Evolutionary conservation across 2,113 vertebrate species (phyloP), one percentile per base, ranked within the genome.

Genomic region (Turdus rufiventris): DNA sequence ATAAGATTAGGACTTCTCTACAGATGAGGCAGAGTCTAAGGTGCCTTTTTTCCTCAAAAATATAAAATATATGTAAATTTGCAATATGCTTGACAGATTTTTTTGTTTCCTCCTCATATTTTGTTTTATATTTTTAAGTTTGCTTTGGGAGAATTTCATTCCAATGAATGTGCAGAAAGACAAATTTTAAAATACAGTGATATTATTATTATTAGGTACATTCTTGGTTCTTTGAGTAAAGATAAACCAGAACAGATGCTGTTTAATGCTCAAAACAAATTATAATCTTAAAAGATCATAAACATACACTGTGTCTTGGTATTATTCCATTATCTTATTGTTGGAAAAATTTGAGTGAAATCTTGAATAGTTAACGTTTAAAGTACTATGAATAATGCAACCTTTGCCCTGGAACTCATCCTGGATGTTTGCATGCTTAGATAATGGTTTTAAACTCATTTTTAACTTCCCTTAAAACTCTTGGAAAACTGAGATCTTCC

Each of bases 211-310:
- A 82, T 87, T 96, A 90, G 58, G 58, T 74, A 48, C 23, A 65
- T 80, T 85, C 75, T 58, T 83, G 31, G 23, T 94, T 63, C 38
- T 95, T 94, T 94, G 77, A 61, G 45, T 92, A 66, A 78, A 81
- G 12, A 80, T 28, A 88, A 95, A 94, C 58, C 72, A 72, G 56
- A 96, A 12, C 93, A 97, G 91, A 96, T 96, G 93, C 9, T 97
- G 77, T 93, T 96, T 91, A 47, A 89, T 84, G 50, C 89, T 89
- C 96, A 94, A 94, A 97, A 96, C 68, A 93, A 96, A 90, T 75
- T 70, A 8, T 33, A 45, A 15, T 84, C 90, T 90, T 94, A 83
- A 96, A 94, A 91, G 61, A 86, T 90, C 71, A 88, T 84, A 94
- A 95, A 90, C 61, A 84, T 84, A 70, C 12, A 36, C 18, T 43